phyloP scores from a whole-genome alignment of 2,888 invertebrate species.

The Epinotia demarniana region DNA sequence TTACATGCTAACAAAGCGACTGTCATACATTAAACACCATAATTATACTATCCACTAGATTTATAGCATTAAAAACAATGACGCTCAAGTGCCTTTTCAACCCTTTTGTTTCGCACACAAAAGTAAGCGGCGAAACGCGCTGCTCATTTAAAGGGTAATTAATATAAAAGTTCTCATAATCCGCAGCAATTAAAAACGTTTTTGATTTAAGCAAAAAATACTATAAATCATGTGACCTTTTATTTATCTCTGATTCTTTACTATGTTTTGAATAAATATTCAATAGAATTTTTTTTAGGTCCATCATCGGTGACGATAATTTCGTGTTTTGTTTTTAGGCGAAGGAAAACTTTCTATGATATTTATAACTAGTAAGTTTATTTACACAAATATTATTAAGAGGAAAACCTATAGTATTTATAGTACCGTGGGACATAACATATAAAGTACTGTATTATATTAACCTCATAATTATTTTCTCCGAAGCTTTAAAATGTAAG shows the following conservation, averaged over 20 bases:
- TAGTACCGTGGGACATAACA: neutral
- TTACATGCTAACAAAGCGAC: conserved; percentile 80
- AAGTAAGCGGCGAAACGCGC: conserved; percentile 63
- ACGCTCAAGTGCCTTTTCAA: conserved; percentile 65
- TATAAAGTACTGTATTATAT: neutral
- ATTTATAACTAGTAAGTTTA: neutral
- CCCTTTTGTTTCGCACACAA: conserved; percentile 69
- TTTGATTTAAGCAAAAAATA: conserved; percentile 57
- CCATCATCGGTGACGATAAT: neutral
- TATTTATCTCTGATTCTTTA: conserved; percentile 48
- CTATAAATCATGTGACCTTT: conserved; percentile 65
- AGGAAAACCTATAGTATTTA: neutral
- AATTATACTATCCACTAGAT: conserved; percentile 80
- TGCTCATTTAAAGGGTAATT: conserved; percentile 82
- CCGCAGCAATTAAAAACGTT: conserved; percentile 71
- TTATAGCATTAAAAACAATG: conserved; percentile 81
- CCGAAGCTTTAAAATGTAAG: neutral
- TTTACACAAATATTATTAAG: too few species aligned
- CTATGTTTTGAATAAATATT: conserved; percentile 20
- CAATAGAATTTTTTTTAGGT: neutral
- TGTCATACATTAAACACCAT: conserved; percentile 81
- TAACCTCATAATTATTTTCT: neutral
- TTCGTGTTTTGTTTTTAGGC: neutral
- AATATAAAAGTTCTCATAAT: conserved; percentile 80
- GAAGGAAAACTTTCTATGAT: too few species aligned